A percentile compares a stretch with the other conserved stretches of the same genome.
Conservation (phyloP, 2,113 vertebrate genomes). For the Pseudorasbora parva region DNA sequence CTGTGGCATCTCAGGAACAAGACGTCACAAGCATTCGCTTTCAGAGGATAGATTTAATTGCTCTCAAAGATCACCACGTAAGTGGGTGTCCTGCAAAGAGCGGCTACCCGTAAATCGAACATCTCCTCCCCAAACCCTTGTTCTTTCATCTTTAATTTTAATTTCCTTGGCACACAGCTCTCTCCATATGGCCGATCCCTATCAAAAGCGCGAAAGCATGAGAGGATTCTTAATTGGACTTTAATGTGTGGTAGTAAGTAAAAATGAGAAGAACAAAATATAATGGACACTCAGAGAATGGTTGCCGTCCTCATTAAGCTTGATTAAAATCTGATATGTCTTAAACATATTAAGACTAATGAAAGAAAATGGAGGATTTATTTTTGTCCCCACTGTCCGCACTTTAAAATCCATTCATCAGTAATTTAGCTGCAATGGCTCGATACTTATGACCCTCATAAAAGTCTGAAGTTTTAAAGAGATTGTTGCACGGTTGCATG, state of each 20-base stretch:
- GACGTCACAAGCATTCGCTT: constrained; percentile 6
- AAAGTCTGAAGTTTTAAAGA: constrained; percentile 1
- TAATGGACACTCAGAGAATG: constrained; percentile 25
- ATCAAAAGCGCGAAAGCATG: constrained; percentile 37
- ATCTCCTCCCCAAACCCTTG: constrained; percentile 12
- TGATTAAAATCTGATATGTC: constrained; percentile 39
- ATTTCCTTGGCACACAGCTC: constrained; percentile 31
- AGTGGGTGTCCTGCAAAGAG: constrained; percentile 20
- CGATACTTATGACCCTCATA: constrained; percentile 23
- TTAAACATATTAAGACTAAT: constrained; percentile 33
- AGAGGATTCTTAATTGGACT: constrained; percentile 48
- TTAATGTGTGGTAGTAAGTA: constrained; percentile 49
- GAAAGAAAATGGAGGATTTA: not conserved
- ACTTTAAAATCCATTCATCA: constrained; percentile 11
- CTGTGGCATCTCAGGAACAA: not conserved
- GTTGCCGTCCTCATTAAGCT: constrained; percentile 29
- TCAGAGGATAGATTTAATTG: constrained; percentile 34
- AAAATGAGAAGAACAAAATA: constrained; percentile 40
- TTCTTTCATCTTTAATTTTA: constrained; percentile 32
- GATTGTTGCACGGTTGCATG: not conserved
- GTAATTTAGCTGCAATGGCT: constrained; percentile 1
- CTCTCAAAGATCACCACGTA: not conserved
- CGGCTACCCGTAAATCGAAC: not conserved
- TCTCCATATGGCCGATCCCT: constrained; percentile 46
- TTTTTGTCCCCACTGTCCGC: not conserved